phyloP scores from a whole-genome alignment of 2,113 vertebrate species.

The Tachuris rubrigastra region DNA sequence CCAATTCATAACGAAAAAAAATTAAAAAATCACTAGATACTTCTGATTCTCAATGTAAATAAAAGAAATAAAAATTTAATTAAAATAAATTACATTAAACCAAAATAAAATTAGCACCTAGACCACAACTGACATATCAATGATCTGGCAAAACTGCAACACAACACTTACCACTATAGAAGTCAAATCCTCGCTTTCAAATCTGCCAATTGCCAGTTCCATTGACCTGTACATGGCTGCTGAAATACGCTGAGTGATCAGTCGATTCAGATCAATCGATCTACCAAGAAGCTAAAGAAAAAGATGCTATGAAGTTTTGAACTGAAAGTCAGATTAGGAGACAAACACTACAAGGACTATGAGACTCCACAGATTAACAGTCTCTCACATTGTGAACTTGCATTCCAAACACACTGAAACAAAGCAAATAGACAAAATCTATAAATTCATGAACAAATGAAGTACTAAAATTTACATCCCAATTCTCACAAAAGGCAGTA shows the following conservation, averaged over 20 bases:
- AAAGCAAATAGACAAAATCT: not conserved
- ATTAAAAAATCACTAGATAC: too few species aligned
- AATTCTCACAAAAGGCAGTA: not conserved
- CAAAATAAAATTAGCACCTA: not conserved
- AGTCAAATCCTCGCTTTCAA: conserved; percentile 89
- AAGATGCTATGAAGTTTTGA: not conserved
- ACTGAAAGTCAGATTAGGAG: not conserved
- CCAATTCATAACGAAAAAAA: not conserved
- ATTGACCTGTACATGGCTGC: conserved; percentile 85
- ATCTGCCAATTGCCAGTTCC: conserved; percentile 85
- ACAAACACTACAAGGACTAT: not conserved
- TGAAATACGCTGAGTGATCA: conserved; percentile 87
- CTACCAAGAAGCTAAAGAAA: conserved; percentile 82
- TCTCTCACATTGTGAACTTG: not conserved
- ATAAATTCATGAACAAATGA: not conserved
- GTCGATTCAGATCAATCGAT: conserved; percentile 86
- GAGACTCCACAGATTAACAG: not conserved
- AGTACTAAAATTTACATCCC: not conserved
- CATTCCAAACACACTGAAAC: not conserved
- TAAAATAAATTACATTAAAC: not conserved
- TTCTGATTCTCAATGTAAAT: not conserved
- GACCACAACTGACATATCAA: not conserved
- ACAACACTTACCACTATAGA: conserved; percentile 82
- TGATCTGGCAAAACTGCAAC: not conserved
- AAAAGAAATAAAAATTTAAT: not conserved